Base-by-base conservation (phyloP, 1,140 invertebrate genomes). In the Drosophila persimilis region DNA sequence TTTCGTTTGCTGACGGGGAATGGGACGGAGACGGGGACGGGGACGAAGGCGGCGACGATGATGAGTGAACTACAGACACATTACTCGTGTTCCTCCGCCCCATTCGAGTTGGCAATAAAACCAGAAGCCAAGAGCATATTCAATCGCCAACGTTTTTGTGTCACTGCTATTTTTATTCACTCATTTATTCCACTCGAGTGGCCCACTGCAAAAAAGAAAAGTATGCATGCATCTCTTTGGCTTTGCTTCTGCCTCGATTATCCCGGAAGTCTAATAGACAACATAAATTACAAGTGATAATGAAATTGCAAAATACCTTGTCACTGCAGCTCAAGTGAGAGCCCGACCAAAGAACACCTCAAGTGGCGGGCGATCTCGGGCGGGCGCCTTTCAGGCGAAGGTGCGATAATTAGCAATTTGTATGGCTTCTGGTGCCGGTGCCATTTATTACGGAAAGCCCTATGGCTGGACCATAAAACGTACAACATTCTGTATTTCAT, bases 341-440 rank as follows among this genome's bases (percentile, higher is more conserved):
- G 31, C 8, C 51, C 17, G 13, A 45, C 46, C 56, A 35, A 52
- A 43, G 63, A 44, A 44, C 56, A 15, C 17, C 64, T 57, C 59
- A 39, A 70, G 64, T 61, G 67, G 65, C 29, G 52, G 71, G 35
- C 35, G 35, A 39, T 39, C 35, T 39, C 6, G 46, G 39, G 46
- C 47, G 70, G 50, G 47, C 60, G 71, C 66, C 72, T 76, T 62
- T 47, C 53, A 61, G 67, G 61, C 67, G 64, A 75, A 66, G 55
- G 8, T 39, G 11, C 11, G 4, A 39, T 86, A 86, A 86, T 86
- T 86, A 86, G 83, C 83, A 88, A 86, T 86, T 85, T 85, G 71
- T 85, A 76, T 69, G 59, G 78, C 72, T 71, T 70, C 57, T 60
- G 59, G 57, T 41, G 11, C 50, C 35, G 20, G 22, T 47, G 63